Percentiles rank a stretch among this genome's conserved stretches.
These are phyloP conservation scores for Margaritifera margaritifera DNA, from an alignment of 2,888 invertebrate genomes.

Conservation along the genomic window DNA sequence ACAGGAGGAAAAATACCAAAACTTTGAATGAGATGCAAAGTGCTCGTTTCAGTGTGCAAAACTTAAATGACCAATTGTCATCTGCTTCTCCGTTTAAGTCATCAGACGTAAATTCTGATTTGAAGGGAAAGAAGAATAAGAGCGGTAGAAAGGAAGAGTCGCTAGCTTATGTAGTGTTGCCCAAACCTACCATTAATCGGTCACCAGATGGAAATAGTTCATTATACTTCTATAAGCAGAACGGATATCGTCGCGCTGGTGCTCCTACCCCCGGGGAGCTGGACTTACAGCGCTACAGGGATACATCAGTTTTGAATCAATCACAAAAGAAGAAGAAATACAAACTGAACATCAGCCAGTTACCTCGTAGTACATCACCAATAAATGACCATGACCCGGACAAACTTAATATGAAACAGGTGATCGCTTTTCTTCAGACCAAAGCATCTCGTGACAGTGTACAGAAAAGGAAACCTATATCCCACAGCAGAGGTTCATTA, in stretches of 20 bases:
- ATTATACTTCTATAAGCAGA: conserved; percentile 29
- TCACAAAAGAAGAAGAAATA: conserved; percentile 43
- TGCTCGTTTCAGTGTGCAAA: conserved; percentile 32
- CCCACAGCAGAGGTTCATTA: conserved; percentile 15
- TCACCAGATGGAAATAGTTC: conserved; percentile 29
- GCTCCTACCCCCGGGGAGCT: conserved; percentile 49
- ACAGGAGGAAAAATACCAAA: no score
- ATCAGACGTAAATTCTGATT: conserved; percentile 17
- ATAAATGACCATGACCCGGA: conserved; percentile 62
- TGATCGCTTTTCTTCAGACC: conserved; percentile 56
- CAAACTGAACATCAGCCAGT: conserved; percentile 55
- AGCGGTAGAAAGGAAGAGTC: conserved; percentile 14
- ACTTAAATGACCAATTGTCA: conserved; percentile 43
- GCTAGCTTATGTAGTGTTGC: conserved; percentile 34
- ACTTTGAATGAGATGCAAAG: background rate
- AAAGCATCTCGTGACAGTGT: conserved; percentile 25
- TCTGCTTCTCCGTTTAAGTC: conserved; percentile 31
- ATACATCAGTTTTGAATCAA: conserved; percentile 42
- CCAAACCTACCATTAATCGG: conserved; percentile 39
- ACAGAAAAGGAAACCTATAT: no score
- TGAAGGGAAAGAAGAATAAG: conserved; percentile 7
- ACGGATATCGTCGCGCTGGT: conserved; percentile 41
- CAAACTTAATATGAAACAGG: conserved; percentile 63
- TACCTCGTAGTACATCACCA: conserved; percentile 59
- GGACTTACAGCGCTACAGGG: conserved; percentile 44